Base-by-base conservation (phyloP, 2,113 vertebrate genomes). In the Progne subis region DNA sequence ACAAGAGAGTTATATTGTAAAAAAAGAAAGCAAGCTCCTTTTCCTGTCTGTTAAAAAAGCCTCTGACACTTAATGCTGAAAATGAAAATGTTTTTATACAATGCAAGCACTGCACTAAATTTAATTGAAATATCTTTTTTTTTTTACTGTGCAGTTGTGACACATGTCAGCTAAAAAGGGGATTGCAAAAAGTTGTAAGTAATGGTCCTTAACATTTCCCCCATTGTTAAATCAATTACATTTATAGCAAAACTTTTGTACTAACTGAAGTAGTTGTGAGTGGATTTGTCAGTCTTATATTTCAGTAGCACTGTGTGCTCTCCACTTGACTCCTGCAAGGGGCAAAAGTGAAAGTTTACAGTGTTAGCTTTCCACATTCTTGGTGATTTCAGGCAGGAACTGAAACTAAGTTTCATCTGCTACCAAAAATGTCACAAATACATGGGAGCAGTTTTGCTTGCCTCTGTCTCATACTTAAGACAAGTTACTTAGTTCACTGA, bases 191-290 rank as follows among this genome's bases (percentile, higher is more conserved):
- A 91, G 64, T 60, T 71, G 23, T 46, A 84, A 68, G 49, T 50
- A 86, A 84, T 12, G 41, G 77, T 90, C 60, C 37, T 91, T 95
- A 86, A 89, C 61, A 85, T 89, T 92, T 92, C n/a, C 14, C 25
- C 67, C 24, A 17, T 77, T 86, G 41, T 94, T 87, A 82, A 87
- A 80, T 79, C 41, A 72, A 24, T 84, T 88, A 79, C 21, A 37
- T 89, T 87, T 60, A 34, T 29, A 69, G 72, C 23, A 84, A 91
- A 88, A 89, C 53, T 69, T 95, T 34, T 68, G 23, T 94, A 65
- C 21, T 37, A 32, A 29, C 53, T 76, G 71, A 76, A 79, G 46
- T 24, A 76, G n/a, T 72, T 91, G 37, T 0, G 12, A 88, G 60
- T 88, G 65, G 19, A 37, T 88, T 75, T 84, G 60, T 82, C 49